Evolutionary conservation across 2,797 vertebrate species (phyloP).

Genomic region (Melanotaenia boesemani): DNA sequence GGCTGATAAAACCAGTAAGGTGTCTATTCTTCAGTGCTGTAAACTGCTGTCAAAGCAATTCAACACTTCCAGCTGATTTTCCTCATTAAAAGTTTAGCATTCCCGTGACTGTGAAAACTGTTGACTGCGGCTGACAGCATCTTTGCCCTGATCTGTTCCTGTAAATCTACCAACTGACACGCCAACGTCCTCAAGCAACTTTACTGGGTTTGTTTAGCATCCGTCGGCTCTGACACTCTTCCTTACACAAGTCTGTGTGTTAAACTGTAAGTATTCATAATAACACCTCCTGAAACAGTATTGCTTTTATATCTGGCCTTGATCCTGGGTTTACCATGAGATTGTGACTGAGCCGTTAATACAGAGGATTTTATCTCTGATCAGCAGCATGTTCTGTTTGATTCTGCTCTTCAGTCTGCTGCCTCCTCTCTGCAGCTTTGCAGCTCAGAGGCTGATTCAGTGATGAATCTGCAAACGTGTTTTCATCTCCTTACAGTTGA

Average conservation of each 20-base stretch:
- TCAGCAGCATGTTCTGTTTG: constrained; percentile 52
- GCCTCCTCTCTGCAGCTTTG: no score
- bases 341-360: constrained; percentile 42
- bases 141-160: background rate
- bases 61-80: no score
- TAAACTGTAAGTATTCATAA: constrained; percentile 13
- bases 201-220: background rate
- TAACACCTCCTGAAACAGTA: constrained; percentile 19
- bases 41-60: no score
- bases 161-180: no score
- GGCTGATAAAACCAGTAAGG: no score
- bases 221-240: background rate
- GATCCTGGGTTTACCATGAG: constrained; percentile 37
- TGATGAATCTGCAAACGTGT: constrained; percentile 11
- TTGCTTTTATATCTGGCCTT: constrained; percentile 40
- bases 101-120: no score
- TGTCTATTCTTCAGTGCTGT: no score
- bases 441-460: constrained; percentile 26
- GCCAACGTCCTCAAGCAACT: background rate
- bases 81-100: no score
- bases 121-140: no score
- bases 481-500: constrained; percentile 16
- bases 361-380: constrained; percentile 42
- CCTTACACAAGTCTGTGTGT: background rate
- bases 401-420: constrained; percentile 22